These are phyloP conservation scores for Masnerella sp. DNA, from an alignment of 2,888 invertebrate genomes.

Conservation along the genomic window DNA sequence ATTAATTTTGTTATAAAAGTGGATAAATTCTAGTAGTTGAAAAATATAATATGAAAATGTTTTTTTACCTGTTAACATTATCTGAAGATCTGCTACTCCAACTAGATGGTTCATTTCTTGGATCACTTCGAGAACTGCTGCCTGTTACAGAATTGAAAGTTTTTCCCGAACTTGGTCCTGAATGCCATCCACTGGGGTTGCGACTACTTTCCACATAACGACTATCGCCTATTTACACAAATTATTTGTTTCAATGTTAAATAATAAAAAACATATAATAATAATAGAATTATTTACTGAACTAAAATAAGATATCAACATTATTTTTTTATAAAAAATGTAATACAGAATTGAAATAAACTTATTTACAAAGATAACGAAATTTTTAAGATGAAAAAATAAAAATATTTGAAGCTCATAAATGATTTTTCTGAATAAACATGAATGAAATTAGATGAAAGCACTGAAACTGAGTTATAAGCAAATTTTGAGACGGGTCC, in stretches of 20 bases:
- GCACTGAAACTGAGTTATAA: too few relatives aligned
- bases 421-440: too few relatives aligned
- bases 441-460: too few relatives aligned
- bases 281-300: too few relatives aligned
- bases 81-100: conserved; percentile 76
- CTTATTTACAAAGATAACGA: background rate
- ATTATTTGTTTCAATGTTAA: conserved; percentile 40
- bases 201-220: conserved; percentile 75
- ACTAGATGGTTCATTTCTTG: conserved; percentile 72
- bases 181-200: conserved; percentile 74
- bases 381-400: background rate
- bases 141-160: conserved; percentile 74
- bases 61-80: conserved; percentile 73
- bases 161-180: conserved; percentile 73
- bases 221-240: conserved; percentile 70
- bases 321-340: too few relatives aligned
- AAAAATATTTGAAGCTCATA: too few relatives aligned
- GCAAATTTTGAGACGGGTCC: conserved; percentile 61
- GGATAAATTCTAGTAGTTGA: too few relatives aligned
- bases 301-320: too few relatives aligned
- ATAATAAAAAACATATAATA: too few relatives aligned
- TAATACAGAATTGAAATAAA: too few relatives aligned
- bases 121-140: conserved; percentile 73
- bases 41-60: too few relatives aligned
- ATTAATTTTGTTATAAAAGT: too few relatives aligned